A percentile compares a stretch with the other conserved stretches of the same genome.
phyloP scores from a whole-genome alignment of 92 coral and sea anemone species.

The Phenganax subtilis region DNA sequence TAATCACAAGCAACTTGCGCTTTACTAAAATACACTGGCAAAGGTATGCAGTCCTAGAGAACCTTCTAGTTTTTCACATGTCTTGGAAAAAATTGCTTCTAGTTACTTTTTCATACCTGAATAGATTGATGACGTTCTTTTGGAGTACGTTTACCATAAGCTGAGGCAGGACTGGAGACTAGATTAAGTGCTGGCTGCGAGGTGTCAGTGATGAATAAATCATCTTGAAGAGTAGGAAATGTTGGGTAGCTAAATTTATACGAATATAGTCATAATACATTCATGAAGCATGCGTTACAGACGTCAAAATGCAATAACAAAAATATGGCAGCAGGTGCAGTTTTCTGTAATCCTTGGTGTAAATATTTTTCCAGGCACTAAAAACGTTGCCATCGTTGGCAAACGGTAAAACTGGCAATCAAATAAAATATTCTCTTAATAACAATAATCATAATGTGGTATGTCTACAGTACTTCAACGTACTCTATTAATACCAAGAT shows the following conservation, averaged over 20 bases:
- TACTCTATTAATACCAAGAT: too few relatives aligned
- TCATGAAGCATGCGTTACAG: neutral
- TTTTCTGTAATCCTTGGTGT: too few relatives aligned
- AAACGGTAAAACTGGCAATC: too few relatives aligned
- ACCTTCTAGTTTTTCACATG: too few relatives aligned
- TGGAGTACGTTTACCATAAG: slow-evolving; percentile 63
- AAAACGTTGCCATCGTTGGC: too few relatives aligned
- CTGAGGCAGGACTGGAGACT: slow-evolving; percentile 64
- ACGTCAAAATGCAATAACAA: neutral
- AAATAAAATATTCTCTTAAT: too few relatives aligned
- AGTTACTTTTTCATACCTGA: slow-evolving; percentile 37
- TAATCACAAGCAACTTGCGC: neutral
- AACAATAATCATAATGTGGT: too few relatives aligned
- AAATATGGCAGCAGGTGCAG: too few relatives aligned
- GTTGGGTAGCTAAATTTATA: slow-evolving; percentile 60
- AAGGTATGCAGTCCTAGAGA: too few relatives aligned
- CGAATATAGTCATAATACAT: neutral
- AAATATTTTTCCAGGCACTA: too few relatives aligned
- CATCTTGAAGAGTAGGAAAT: slow-evolving; percentile 72
- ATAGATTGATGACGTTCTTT: slow-evolving; percentile 73
- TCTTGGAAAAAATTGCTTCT: too few relatives aligned
- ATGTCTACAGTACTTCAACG: too few relatives aligned
- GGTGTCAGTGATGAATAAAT: slow-evolving; percentile 61
- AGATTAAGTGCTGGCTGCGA: slow-evolving; percentile 39
- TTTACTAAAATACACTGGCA: neutral